These are phyloP conservation scores for Otolemur crassicaudatus DNA, from an alignment of 2,797 vertebrate genomes.

Conservation along the genomic window DNA sequence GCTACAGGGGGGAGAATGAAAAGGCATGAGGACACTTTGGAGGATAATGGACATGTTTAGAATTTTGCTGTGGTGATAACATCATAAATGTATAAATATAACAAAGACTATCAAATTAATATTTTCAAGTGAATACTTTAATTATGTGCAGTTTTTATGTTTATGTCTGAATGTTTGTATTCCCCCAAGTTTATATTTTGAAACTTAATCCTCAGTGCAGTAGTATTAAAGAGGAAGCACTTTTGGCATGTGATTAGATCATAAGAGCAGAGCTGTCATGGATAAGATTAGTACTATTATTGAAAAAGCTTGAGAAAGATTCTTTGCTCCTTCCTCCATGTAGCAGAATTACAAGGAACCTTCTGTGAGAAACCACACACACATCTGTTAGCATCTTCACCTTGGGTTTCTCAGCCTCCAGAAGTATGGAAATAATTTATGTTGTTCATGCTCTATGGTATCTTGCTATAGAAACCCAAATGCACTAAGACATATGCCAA, in stretches of 20 bases:
- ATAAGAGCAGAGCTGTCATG: neutral
- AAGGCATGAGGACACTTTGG: neutral
- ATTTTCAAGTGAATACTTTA: neutral
- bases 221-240: neutral
- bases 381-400: neutral
- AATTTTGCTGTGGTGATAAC: neutral
- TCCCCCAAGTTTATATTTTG: neutral
- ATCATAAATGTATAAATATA: neutral
- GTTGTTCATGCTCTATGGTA: neutral
- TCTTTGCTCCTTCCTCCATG: neutral
- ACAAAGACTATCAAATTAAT: neutral
- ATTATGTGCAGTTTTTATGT: neutral
- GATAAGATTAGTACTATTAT: neutral
- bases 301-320: neutral
- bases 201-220: neutral
- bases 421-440: neutral
- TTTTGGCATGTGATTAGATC: neutral
- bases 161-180: neutral
- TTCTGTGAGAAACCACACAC: neutral
- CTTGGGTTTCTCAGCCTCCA: neutral
- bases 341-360: neutral
- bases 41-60: neutral
- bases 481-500: neutral
- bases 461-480: neutral
- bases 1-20: neutral